Conservation (phyloP, 2,888 invertebrate genomes). For the Cactoblastis cactorum region DNA sequence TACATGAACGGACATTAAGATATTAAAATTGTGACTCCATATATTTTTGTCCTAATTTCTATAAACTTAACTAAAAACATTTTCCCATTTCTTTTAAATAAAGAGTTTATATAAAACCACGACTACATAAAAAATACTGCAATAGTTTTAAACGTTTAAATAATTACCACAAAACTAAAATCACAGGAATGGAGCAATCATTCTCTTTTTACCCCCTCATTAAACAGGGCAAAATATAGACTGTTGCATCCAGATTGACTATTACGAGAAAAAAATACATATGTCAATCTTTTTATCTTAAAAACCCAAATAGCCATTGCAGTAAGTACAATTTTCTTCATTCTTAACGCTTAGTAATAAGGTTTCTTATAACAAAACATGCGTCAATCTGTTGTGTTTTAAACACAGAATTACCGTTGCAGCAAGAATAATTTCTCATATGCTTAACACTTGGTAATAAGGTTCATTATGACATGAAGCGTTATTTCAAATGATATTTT, state of each 20-base stretch:
- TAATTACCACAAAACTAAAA: slow-evolving; percentile 7
- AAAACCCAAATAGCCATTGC: slow-evolving; percentile 12
- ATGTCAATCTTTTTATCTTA: slow-evolving; percentile 59
- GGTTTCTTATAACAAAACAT: slow-evolving; percentile 35
- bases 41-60: too few species aligned
- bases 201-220: slow-evolving; percentile 37
- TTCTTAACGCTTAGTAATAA: slow-evolving; percentile 18
- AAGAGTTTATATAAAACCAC: neutral
- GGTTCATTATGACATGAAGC: slow-evolving; percentile 25
- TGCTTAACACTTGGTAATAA: slow-evolving; percentile 18
- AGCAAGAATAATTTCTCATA: neutral
- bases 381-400: slow-evolving; percentile 58
- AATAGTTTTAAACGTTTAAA: neutral
- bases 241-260: slow-evolving; percentile 44
- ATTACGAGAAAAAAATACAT: slow-evolving; percentile 45
- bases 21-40: too few species aligned
- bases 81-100: too few species aligned
- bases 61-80: too few species aligned
- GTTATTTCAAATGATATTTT: neutral
- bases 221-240: slow-evolving; percentile 48
- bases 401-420: slow-evolving; percentile 12
- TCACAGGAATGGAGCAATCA: slow-evolving; percentile 10
- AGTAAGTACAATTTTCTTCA: neutral
- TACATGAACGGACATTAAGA: too few species aligned
- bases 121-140: neutral